These are phyloP conservation scores for Miniopterus natalensis DNA, from an alignment of 2,113 vertebrate genomes.

Conservation along the genomic window DNA sequence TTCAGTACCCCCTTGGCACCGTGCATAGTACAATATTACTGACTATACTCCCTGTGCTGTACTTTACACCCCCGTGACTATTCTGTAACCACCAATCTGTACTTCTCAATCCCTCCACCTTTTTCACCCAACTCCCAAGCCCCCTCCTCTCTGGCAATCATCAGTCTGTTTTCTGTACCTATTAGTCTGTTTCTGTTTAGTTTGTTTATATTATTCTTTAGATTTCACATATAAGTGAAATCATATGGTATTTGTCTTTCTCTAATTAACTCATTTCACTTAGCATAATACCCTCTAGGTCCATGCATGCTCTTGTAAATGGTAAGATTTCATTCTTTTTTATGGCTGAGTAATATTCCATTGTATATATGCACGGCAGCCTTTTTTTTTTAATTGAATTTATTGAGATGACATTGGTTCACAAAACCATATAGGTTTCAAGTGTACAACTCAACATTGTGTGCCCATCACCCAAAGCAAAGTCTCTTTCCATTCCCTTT, in stretches of 20 bases:
- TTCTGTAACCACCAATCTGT: neutral
- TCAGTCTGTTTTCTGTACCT: neutral
- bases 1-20: neutral
- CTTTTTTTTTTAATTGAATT: neutral
- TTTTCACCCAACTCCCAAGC: neutral
- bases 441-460: neutral
- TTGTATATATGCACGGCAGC: neutral
- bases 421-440: neutral
- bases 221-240: neutral
- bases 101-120: neutral
- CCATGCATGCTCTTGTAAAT: neutral
- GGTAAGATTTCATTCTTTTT: neutral
- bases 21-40: neutral
- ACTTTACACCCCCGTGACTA: neutral
- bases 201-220: neutral
- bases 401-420: neutral
- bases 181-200: neutral
- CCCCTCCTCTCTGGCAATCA: neutral
- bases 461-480: neutral
- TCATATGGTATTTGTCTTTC: neutral
- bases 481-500: neutral
- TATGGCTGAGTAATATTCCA: neutral
- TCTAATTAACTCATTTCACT: neutral
- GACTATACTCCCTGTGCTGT: neutral
- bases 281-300: neutral